Conservation (phyloP, 2,888 invertebrate genomes). For the Orthonevra nobilis region DNA sequence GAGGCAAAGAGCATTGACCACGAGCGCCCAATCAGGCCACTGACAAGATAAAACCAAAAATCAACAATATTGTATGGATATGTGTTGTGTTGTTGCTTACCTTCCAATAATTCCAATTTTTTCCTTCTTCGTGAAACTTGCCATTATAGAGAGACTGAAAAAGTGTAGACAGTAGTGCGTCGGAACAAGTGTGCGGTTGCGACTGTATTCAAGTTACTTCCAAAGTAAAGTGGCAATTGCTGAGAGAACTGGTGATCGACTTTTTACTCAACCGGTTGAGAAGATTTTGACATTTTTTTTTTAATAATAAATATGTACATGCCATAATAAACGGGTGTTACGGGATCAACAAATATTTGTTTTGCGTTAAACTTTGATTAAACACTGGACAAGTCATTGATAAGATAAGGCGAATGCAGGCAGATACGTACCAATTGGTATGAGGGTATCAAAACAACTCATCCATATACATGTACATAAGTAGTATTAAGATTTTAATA, state of each 20-base stretch:
- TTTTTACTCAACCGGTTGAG: conserved; percentile 15
- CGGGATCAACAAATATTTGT: conserved; percentile 18
- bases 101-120: conserved; percentile 90
- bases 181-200: too few species aligned
- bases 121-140: conserved; percentile 81
- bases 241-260: not conserved
- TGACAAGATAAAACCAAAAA: too few species aligned
- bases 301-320: conserved; percentile 7
- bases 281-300: too few species aligned
- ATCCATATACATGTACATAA: too few species aligned
- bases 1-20: conserved; percentile 98
- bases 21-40: conserved; percentile 96
- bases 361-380: conserved; percentile 14
- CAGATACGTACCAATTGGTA: too few species aligned
- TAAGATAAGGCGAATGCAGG: conserved; percentile 29
- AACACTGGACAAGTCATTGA: conserved; percentile 1
- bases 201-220: conserved; percentile 16
- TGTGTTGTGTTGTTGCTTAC: conserved; percentile 80
- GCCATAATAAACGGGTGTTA: not conserved
- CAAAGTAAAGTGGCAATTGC: conserved; percentile 25
- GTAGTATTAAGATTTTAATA: not conserved
- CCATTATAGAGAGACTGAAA: conserved; percentile 73
- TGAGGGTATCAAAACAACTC: not conserved
- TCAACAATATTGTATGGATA: too few species aligned
- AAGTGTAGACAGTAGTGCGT: too few species aligned